Conservation (phyloP, 2,888 invertebrate genomes). For the Drosophila pegasa region DNA sequence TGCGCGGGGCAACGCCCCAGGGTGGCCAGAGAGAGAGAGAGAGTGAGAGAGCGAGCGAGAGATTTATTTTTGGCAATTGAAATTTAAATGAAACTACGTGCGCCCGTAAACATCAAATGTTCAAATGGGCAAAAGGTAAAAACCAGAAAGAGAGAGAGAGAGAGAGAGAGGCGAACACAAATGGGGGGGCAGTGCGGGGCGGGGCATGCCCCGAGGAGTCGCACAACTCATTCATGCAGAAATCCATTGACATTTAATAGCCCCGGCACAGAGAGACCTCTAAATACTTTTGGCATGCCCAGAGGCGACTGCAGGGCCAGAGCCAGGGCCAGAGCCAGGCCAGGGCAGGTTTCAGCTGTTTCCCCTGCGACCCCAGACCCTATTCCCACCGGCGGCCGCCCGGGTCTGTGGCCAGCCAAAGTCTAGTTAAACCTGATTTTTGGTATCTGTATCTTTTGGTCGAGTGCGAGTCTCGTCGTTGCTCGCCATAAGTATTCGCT, state of each 20-base stretch:
- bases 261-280: constrained; percentile 38
- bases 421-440: constrained; percentile 79
- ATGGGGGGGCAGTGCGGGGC: too few relatives aligned
- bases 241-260: constrained; percentile 83
- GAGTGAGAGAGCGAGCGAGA: constrained; percentile 4
- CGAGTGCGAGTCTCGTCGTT: constrained; percentile 24
- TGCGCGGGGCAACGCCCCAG: constrained; percentile 11
- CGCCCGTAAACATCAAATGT: constrained; percentile 58
- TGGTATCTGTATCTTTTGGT: constrained; percentile 53
- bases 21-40: background rate
- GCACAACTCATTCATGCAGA: constrained; percentile 78
- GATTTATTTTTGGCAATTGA: constrained; percentile 78
- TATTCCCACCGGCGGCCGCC: background rate
- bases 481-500: constrained; percentile 12
- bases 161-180: too few relatives aligned
- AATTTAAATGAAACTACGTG: constrained; percentile 77
- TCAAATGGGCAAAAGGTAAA: constrained; percentile 52
- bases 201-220: constrained; percentile 42
- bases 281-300: constrained; percentile 48
- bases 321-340: constrained; percentile 1
- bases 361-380: constrained; percentile 25
- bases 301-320: constrained; percentile 20
- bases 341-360: constrained; percentile 38
- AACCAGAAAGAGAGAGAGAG: constrained; percentile 26
- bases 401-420: constrained; percentile 22